Conservation (phyloP, 2,113 vertebrate species). For the Callipepla californica region DNA sequence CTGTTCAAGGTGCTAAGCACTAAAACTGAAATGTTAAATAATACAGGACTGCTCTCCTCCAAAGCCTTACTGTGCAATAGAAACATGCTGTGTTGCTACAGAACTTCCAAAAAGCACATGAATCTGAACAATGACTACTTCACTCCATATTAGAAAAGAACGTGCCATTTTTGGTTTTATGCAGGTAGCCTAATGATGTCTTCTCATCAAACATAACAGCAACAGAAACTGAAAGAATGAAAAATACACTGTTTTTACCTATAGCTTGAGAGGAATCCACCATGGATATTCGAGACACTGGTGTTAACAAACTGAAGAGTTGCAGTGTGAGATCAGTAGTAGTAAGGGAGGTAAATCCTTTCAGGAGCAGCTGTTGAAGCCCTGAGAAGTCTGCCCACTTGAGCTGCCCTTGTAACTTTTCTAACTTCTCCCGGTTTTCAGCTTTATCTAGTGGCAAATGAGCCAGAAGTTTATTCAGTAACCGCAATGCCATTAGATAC, state of each 20-base stretch:
- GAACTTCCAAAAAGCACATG: neutral
- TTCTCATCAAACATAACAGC: neutral
- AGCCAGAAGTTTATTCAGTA: slow-evolving; percentile 92
- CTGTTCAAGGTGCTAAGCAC: neutral
- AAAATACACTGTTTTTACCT: slow-evolving; percentile 77
- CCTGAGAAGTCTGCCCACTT: slow-evolving; percentile 97
- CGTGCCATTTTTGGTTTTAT: neutral
- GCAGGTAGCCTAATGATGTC: neutral
- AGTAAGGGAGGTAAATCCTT: slow-evolving; percentile 95
- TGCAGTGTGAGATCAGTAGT: slow-evolving; percentile 95
- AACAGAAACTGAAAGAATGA: neutral
- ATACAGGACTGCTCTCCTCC: neutral
- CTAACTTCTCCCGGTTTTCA: slow-evolving; percentile 94
- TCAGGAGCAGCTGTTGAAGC: slow-evolving; percentile 94
- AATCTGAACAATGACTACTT: neutral
- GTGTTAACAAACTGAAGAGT: slow-evolving; percentile 95
- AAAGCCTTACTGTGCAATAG: neutral
- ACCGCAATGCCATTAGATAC: slow-evolving; percentile 94
- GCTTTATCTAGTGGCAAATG: slow-evolving; percentile 93
- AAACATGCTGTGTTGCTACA: neutral
- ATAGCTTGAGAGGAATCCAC: slow-evolving; percentile 97
- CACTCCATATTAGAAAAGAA: neutral
- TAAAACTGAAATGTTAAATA: neutral
- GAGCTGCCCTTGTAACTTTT: slow-evolving; percentile 96
- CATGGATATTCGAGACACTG: slow-evolving; percentile 93